Conservation (phyloP, 2,888 invertebrate species). For the Ceramica pisi region DNA sequence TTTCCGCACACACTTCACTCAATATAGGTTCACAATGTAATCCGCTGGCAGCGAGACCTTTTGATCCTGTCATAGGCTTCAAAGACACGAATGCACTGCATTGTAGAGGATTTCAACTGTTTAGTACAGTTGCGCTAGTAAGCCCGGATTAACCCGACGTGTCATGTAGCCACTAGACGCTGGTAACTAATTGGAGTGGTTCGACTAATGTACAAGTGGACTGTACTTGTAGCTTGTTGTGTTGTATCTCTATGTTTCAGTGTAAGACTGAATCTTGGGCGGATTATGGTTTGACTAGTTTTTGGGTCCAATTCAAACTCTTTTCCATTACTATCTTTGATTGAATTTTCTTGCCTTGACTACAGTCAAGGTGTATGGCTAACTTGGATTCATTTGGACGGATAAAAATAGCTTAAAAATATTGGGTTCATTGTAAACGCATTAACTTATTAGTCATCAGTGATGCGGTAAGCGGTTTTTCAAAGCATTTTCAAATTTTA, state of each 20-base stretch:
- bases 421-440: too few relatives aligned
- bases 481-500: neutral
- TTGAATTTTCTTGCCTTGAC: too few relatives aligned
- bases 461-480: neutral
- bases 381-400: neutral
- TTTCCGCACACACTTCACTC: constrained; percentile 53
- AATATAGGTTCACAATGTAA: constrained; percentile 61
- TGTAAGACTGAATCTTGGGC: constrained; percentile 1
- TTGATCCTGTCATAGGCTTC: constrained; percentile 88
- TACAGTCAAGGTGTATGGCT: too few relatives aligned
- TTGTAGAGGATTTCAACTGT: constrained; percentile 82
- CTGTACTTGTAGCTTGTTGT: constrained; percentile 60
- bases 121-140: constrained; percentile 82
- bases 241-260: constrained; percentile 18
- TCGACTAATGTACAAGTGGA: constrained; percentile 74
- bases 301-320: neutral
- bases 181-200: constrained; percentile 83
- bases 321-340: neutral
- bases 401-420: too few relatives aligned
- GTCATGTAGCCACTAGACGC: constrained; percentile 83
- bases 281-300: neutral
- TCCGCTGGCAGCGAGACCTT: constrained; percentile 72
- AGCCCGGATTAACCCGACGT: constrained; percentile 84
- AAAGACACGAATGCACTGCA: constrained; percentile 86
- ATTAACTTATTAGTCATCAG: too few relatives aligned